Percentiles rank a stretch among this genome's conserved stretches.
Evolutionary conservation across 2,888 invertebrate genomes (phyloP).

Genomic region (Magallana nippona): DNA sequence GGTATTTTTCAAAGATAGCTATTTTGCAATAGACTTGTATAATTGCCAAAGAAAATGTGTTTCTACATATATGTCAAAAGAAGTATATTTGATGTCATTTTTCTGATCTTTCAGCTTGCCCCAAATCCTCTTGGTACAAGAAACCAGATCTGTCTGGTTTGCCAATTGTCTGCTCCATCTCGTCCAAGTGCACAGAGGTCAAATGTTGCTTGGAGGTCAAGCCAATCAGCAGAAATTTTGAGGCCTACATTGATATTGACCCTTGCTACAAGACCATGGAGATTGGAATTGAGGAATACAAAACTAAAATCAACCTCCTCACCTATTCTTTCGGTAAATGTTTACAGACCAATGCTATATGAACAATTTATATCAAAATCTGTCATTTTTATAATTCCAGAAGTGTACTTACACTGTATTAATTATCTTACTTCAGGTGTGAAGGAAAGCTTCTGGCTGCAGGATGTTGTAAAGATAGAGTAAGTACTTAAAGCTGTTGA

Average conservation of each 20-base stretch:
- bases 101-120: constrained; percentile 20
- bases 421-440: constrained; percentile 8
- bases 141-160: neutral
- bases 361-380: neutral
- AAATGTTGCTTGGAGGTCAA: constrained; percentile 56
- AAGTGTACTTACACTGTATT: too few relatives aligned
- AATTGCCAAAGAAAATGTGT: too few relatives aligned
- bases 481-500: constrained; percentile 27
- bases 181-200: constrained; percentile 54
- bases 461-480: constrained; percentile 43
- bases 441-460: constrained; percentile 32
- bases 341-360: neutral
- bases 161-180: constrained; percentile 52
- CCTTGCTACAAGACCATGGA: constrained; percentile 53
- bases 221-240: constrained; percentile 52
- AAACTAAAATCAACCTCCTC: constrained; percentile 44
- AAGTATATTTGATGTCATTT: too few relatives aligned
- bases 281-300: constrained; percentile 54
- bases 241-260: constrained; percentile 51
- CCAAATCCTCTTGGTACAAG: neutral
- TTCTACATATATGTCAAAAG: too few relatives aligned
- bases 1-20: too few relatives aligned
- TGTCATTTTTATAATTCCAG: too few relatives aligned
- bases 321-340: neutral
- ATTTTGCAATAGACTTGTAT: too few relatives aligned